Evolutionary conservation across 2,888 invertebrate species (phyloP), one percentile per base, ranked within the genome.

Genomic region (Drosophila seclusa): DNA sequence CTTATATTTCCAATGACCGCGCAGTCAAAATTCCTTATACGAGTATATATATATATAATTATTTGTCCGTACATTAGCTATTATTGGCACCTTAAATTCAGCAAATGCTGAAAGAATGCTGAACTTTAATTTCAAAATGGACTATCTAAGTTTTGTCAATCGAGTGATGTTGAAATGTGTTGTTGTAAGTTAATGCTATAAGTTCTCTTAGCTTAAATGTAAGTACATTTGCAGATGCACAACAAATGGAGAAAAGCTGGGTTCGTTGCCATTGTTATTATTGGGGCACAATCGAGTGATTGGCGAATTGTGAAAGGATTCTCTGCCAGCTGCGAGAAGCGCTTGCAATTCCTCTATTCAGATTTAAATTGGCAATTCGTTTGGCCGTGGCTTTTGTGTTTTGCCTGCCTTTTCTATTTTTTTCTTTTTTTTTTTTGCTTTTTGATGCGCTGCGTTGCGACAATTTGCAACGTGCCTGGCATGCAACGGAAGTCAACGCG

Each of bases 321-420:
- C 50, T 24, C 50, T 24, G 50, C n/a, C n/a, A 48, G 53, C 13
- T 24, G 21, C 40, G 53, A 53, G 57, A 38, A 55, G 68, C 68
- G 79, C 67, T 64, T 88, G 87, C 86, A 90, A 90, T 87, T 88
- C 82, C 89, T 87, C 86, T 87, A 87, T 87, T 87, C 87, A 85
- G 68, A 87, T 90, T 89, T 86, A 87, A 87, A 87, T 87, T 87
- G 86, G 79, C 86, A 88, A 86, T 86, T 86, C 86, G 82, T 73
- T 86, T 83, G 80, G 75, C 71, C 75, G 75, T 75, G 77, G 83
- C 83, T 74, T 86, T 86, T 86, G 88, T 87, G 72, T 52, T 63
- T 36, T 42, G 54, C 18, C 50, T 36, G 32, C 58, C 10, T 18
- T 31, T n/a, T 27, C 11, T 18, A 34, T 36, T n/a, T 29, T 18